Evolutionary conservation across 35 echinoderm and acorn worm species (phyloP), one percentile per base, ranked within the genome.

Genomic region (Chiridota heheva): DNA sequence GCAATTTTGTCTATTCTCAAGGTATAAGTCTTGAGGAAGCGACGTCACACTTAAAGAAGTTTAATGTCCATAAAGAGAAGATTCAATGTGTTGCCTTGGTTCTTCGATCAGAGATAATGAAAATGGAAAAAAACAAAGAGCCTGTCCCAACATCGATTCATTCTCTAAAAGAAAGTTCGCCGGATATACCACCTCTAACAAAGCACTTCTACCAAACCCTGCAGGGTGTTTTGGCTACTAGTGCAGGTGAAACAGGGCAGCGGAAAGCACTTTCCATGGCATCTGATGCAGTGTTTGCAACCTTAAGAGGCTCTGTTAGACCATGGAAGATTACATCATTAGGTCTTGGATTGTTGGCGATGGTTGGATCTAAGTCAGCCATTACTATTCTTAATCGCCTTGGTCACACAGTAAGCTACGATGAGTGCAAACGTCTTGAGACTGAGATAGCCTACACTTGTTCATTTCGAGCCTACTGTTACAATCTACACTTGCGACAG

Each of bases 101-200:
- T 71, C 67, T 90, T 24, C 88, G 80, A 58, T 56, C 80, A 61
- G 81, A 83, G 80, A 84, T 84, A 12, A 47, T 77, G 39, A 42
- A 27, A 76, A 84, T 84, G 69, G 38, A 66, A 40, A 39, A 47
- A 44, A 67, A 80, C 1, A 77, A 76, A 58, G 84, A 70, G 29
- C 88, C 69, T 32, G 51, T 60, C 66, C 80, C 88, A 25, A 90
- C 88, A 42, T 90, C 88, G 58, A 38, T 90, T 68, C 86, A 81
- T 45, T 71, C 58, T 53, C 63, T 88, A 34, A 88, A 88, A 51
- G 77, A 81, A 53, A 81, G 49, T 88, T 60, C 86, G 32, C 76
- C 69, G 45, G 36, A 35, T 10, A 74, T 75, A 2, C 86, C 76
- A 60, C 10, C 42, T 67, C 59, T 87, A 33, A 60, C 40, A 28